Percentiles rank a stretch among this genome's conserved stretches.
These are phyloP conservation scores for Mormyrus hasselquistii DNA, from an alignment of 2,797 vertebrate genomes.

Conservation along the genomic window DNA sequence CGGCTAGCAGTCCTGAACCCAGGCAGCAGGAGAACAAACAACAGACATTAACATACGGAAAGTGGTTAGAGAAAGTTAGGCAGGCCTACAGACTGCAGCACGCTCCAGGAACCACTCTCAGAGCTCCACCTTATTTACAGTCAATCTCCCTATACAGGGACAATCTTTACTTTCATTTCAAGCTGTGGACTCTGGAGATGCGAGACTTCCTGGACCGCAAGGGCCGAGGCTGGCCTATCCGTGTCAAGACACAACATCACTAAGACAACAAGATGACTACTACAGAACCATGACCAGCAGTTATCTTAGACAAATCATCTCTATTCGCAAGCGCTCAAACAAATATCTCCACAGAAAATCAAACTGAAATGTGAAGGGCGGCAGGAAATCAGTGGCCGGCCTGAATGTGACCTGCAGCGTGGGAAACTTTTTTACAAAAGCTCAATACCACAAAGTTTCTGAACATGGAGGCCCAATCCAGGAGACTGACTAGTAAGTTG, in stretches of 20 bases:
- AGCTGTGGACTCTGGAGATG: background rate
- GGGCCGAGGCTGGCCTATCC: background rate
- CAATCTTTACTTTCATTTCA: background rate
- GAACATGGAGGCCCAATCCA: background rate
- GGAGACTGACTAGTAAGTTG: background rate
- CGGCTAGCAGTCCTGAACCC: slow-evolving; percentile 90
- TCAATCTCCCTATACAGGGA: background rate
- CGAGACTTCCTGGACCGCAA: background rate
- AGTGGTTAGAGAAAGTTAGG: slow-evolving; percentile 28
- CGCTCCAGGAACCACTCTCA: background rate
- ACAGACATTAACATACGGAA: slow-evolving; percentile 56
- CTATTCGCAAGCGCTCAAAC: background rate
- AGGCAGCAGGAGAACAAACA: slow-evolving; percentile 83
- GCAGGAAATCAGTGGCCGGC: background rate
- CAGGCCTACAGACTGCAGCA: background rate
- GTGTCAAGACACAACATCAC: background rate
- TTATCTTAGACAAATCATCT: background rate
- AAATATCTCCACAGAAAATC: background rate
- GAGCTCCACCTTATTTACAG: background rate
- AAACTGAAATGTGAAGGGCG: background rate
- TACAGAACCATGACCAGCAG: background rate
- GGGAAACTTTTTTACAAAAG: background rate
- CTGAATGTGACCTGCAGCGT: background rate
- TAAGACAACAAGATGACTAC: background rate
- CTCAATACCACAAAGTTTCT: background rate